Evolutionary conservation across 2,113 vertebrate genomes (phyloP), one percentile per base, ranked within the genome.

Genomic region (Ia io): DNA sequence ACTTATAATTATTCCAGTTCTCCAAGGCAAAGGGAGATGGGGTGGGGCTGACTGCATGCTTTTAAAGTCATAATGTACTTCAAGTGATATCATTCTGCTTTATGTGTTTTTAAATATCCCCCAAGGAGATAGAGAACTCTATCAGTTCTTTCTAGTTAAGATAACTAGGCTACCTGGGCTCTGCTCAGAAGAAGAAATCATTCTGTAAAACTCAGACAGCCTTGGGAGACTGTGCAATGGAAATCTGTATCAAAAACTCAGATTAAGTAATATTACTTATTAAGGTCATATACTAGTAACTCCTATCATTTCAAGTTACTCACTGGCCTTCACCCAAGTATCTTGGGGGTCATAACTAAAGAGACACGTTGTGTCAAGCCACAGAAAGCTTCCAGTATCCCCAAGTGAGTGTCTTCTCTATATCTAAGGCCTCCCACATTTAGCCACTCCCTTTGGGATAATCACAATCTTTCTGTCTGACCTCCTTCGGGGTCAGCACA

Each of bases 101-200:
- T 94, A 93, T 86, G 91, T 92, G 76, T 95, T 96, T 97, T 93
- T 93, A 96, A 97, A 85, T 42, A 95, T 51, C 30, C 63, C 69
- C 93, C 53, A 83, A 74, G 80, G 93, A 97, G 65, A 61, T 2
- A 87, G 23, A 80, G 30, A 87, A 42, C 5, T 90, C 82, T 59
- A 42, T 90, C 65, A 78, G 56, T 83, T 93, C 32, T 80, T 95
- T 79, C 84, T 35, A 88, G 67, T 70, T 73, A 94, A 76, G 51
- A 95, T 84, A 80, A 80, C 70, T 74, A 70, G 53, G 69, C 69
- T 83, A 65, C 35, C 65, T 82, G 44, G n/a, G 35, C 35, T 74
- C 37, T 85, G n/a, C 42, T 95, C 37, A 78, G 69, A 63, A 80
- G 69, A 95, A 96, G 69, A 95, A 93, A 96, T 84, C 23, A 82